phyloP scores from a whole-genome alignment of 2,113 vertebrate species.

The Podiceps cristatus region DNA sequence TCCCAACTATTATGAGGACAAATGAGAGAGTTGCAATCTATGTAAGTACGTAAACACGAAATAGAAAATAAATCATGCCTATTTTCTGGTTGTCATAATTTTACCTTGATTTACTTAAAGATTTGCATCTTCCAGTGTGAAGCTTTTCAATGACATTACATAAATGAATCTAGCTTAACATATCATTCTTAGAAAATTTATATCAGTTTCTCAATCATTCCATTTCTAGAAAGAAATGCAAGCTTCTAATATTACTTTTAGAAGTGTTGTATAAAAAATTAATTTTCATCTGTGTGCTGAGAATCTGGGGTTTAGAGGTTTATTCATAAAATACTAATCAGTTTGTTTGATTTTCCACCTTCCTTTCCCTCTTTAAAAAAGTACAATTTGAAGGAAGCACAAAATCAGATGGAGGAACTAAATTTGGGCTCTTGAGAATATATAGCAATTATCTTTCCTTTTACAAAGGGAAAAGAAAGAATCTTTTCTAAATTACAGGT shows the following conservation, averaged over 20 bases:
- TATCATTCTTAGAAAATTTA: neutral
- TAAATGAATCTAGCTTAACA: neutral
- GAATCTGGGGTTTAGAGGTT: neutral
- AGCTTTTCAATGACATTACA: neutral
- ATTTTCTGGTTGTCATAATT: neutral
- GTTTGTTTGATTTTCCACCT: neutral
- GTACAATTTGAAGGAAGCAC: neutral
- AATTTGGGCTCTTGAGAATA: neutral
- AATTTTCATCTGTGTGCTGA: neutral
- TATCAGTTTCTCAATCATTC: neutral
- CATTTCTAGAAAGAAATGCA: neutral
- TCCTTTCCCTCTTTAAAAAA: neutral
- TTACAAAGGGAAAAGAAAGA: slow-evolving; percentile 1
- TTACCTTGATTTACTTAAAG: neutral
- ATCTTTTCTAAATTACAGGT: neutral
- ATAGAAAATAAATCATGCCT: neutral
- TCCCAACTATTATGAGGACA: neutral
- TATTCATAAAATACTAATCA: neutral
- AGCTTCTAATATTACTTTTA: neutral
- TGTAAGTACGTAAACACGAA: neutral
- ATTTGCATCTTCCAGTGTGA: neutral
- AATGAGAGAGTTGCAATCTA: neutral
- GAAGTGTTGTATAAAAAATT: neutral
- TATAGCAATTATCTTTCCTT: neutral
- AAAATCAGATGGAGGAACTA: neutral